A percentile compares a stretch with the other conserved stretches of the same genome.
Evolutionary conservation across 2,797 vertebrate genomes (phyloP).

Genomic region (Bryconaethiops microstoma): DNA sequence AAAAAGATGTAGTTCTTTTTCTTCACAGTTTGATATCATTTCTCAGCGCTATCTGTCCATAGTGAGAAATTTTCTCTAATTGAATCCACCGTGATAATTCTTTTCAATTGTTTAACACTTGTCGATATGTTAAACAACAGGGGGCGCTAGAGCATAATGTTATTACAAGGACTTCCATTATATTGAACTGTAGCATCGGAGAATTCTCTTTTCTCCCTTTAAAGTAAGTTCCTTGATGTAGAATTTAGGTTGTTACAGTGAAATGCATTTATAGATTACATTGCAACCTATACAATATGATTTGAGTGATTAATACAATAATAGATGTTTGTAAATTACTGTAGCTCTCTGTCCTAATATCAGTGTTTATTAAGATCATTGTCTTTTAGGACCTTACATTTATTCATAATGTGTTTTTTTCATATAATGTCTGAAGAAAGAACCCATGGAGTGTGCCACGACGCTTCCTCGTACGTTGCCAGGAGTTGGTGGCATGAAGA

Average conservation of each 20-base stretch:
- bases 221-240: constrained; percentile 7
- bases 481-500: constrained; percentile 65
- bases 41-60: constrained; percentile 60
- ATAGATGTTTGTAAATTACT: not conserved
- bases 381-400: not conserved
- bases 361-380: too few species aligned
- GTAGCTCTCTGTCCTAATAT: too few species aligned
- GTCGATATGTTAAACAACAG: constrained; percentile 68
- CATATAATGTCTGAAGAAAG: constrained; percentile 59
- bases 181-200: not conserved
- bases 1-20: constrained; percentile 60
- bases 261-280: not conserved
- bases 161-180: not conserved
- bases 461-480: constrained; percentile 61
- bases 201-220: constrained; percentile 16
- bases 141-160: constrained; percentile 80
- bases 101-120: constrained; percentile 47
- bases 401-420: constrained; percentile 14
- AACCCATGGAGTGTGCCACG: constrained; percentile 55
- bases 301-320: not conserved
- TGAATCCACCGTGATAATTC: constrained; percentile 58
- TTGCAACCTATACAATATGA: not conserved
- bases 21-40: constrained; percentile 63
- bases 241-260: not conserved
- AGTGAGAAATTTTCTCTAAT: constrained; percentile 62